These are phyloP conservation scores for Catostylus mosaicus DNA, from an alignment of 30 jellyfish, hydroid and myxozoan species.

Conservation along the genomic window DNA sequence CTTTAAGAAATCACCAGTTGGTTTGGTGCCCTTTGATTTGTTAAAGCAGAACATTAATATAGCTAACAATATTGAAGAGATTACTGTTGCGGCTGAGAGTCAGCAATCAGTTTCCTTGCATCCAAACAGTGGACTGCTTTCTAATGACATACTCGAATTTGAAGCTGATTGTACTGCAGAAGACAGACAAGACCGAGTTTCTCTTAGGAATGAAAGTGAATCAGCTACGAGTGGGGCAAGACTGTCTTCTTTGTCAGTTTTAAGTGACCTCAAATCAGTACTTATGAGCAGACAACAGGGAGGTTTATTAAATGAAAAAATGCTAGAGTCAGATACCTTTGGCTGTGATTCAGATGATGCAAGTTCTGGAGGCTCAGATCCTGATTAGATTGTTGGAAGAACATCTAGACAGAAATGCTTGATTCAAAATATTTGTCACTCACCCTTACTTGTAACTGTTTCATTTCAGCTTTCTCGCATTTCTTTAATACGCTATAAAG, in stretches of 20 bases:
- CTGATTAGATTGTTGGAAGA: too few relatives aligned
- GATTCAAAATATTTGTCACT: too few relatives aligned
- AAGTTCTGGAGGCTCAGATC: too few relatives aligned
- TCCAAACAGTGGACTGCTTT: neutral
- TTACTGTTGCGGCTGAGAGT: neutral
- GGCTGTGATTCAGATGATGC: slow-evolving; percentile 31
- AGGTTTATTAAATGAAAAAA: neutral
- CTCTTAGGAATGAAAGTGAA: neutral
- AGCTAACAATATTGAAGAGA: neutral
- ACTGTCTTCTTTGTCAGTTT: neutral
- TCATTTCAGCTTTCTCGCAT: too few relatives aligned
- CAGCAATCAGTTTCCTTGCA: neutral
- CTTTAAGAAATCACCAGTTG: slow-evolving; percentile 55
- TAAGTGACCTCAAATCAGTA: slow-evolving; percentile 19
- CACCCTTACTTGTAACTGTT: too few relatives aligned
- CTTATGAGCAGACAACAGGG: slow-evolving; percentile 1
- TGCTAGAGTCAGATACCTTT: slow-evolving; percentile 33
- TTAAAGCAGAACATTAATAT: slow-evolving; percentile 15
- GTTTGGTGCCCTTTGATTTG: slow-evolving; percentile 51
- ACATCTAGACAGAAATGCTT: too few relatives aligned
- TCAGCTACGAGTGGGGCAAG: neutral
- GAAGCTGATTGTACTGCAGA: neutral
- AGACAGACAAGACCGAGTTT: slow-evolving; percentile 3
- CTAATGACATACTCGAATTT: neutral
- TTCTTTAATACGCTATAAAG: too few relatives aligned